Evolutionary conservation across 1,140 invertebrate species (phyloP).

Genomic region (Wiebesia pumilae): DNA sequence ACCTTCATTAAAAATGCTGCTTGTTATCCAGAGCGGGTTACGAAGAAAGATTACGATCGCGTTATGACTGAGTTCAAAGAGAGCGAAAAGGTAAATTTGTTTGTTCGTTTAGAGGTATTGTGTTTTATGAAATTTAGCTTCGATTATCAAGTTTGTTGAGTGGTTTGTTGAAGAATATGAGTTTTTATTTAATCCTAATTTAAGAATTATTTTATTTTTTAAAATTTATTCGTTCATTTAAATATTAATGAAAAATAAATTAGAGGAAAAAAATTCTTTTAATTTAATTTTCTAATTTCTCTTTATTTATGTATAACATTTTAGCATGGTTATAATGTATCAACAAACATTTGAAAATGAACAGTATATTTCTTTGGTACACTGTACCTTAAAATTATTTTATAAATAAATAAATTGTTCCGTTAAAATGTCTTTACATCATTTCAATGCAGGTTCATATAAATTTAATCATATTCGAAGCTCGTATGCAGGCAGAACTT

Average conservation of each 20-base stretch:
- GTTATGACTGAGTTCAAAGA: constrained; percentile 26
- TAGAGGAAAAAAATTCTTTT: no score
- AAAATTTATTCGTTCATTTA: no score
- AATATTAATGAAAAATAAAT: no score
- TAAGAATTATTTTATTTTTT: no score
- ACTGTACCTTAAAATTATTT: background rate
- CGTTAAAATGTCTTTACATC: background rate
- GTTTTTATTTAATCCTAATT: no score
- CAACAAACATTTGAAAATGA: background rate
- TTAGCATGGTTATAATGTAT: no score
- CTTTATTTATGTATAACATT: no score
- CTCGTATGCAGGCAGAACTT: constrained; percentile 90
- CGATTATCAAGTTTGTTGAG: no score
- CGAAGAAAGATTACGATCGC: constrained; percentile 82
- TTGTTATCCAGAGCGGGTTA: constrained; percentile 89
- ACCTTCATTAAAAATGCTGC: constrained; percentile 92
- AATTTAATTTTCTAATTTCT: no score
- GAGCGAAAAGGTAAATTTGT: constrained; percentile 86
- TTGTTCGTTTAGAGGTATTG: background rate
- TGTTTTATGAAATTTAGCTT: background rate
- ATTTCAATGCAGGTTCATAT: constrained; percentile 78
- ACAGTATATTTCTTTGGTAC: background rate
- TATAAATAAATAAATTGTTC: background rate
- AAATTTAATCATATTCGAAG: constrained; percentile 92
- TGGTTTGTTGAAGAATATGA: no score